Percentiles rank a stretch among this genome's conserved stretches.
Conservation (phyloP, 2,888 invertebrate genomes). For the Agriopis marginaria region DNA sequence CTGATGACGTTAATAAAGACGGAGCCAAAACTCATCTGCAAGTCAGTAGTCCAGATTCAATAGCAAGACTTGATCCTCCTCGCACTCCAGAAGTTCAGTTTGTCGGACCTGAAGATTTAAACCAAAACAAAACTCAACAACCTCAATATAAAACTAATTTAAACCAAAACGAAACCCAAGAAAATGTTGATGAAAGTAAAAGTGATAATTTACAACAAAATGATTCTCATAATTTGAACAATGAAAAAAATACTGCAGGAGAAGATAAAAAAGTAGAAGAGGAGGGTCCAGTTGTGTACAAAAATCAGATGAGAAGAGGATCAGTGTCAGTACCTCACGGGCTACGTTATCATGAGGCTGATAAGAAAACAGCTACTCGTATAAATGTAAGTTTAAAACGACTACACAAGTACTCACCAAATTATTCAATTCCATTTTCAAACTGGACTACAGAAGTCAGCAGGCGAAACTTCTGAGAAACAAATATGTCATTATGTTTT, state of each 20-base stretch:
- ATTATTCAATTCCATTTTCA: background rate
- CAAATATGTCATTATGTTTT: background rate
- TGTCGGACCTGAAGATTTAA: slow-evolving; percentile 55
- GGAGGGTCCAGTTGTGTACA: slow-evolving; percentile 57
- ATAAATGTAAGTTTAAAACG: slow-evolving; percentile 52
- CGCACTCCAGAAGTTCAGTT: slow-evolving; percentile 75
- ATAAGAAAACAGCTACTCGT: slow-evolving; percentile 36
- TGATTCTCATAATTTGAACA: background rate
- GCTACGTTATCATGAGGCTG: slow-evolving; percentile 81
- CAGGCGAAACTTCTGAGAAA: background rate
- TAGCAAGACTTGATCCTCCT: slow-evolving; percentile 42
- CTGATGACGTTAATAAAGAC: background rate
- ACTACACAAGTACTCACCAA: background rate
- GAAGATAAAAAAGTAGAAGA: slow-evolving; percentile 36
- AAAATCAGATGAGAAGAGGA: slow-evolving; percentile 79
- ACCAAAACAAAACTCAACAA: slow-evolving; percentile 15
- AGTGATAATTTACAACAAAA: slow-evolving; percentile 41
- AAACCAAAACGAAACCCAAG: slow-evolving; percentile 5
- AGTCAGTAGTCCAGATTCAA: slow-evolving; percentile 15
- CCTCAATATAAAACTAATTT: slow-evolving; percentile 14
- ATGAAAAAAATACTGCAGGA: slow-evolving; percentile 9
- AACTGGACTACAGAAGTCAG: background rate
- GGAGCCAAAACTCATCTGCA: background rate
- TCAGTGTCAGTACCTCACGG: slow-evolving; percentile 88
- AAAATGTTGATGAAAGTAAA: background rate